Base-by-base conservation (phyloP, 2,797 vertebrate genomes). In the Aeoliscus strigatus region DNA sequence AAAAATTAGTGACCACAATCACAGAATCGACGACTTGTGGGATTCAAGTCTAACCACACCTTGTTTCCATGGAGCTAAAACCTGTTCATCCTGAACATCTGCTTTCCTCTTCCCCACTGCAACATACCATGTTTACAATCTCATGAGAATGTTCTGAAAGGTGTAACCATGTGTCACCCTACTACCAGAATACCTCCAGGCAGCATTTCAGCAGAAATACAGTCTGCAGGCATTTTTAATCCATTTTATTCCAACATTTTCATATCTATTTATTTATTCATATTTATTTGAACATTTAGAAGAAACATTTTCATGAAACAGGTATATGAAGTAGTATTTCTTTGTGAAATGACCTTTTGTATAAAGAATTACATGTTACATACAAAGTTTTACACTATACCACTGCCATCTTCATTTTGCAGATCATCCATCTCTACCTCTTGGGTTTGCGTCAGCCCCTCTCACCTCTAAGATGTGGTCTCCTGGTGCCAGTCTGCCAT, bases 381-480 rank as follows among this genome's bases (percentile, higher is more conserved):
- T n/a, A n/a, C n/a, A n/a, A n/a, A n/a, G n/a, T n/a, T n/a, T n/a
- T n/a, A n/a, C n/a, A n/a, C n/a, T n/a, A n/a, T n/a, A n/a, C n/a
- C n/a, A n/a, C n/a, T n/a, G n/a, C n/a, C n/a, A n/a, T n/a, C n/a
- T n/a, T n/a, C n/a, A n/a, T n/a, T n/a, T n/a, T n/a, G n/a, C n/a
- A n/a, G n/a, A n/a, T n/a, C n/a, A n/a, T n/a, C n/a, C n/a, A n/a
- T n/a, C n/a, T n/a, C n/a, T n/a, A n/a, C n/a, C n/a, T n/a, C n/a
- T n/a, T n/a, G n/a, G n/a, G n/a, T n/a, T n/a, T 14, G 24, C 8
- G 26, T 18, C 8, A 37, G 15, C 41, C 40, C 8, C 25, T 17
- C 79, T 62, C 72, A 95, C 93, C 91, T 96, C 93, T 21, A 95
- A 79, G 69, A 96, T 93, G 51, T 96, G 94, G 57, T 96, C 94